Evolutionary conservation across 1,140 invertebrate species (phyloP), one percentile per base, ranked within the genome.

Genomic region (Mycetomoellerius zeteki): DNA sequence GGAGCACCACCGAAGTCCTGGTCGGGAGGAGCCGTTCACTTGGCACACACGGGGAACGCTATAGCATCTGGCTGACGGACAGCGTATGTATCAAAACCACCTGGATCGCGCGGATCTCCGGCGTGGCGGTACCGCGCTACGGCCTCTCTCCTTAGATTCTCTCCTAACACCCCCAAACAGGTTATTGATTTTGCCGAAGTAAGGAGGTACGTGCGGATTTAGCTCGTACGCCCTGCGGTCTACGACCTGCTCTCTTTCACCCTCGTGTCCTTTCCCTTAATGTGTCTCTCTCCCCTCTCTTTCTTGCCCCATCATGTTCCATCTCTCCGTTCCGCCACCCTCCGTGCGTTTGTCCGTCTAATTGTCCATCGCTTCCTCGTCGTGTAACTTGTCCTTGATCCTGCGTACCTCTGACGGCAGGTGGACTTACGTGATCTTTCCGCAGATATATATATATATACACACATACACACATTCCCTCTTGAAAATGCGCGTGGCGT

Each of bases 111-210:
- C 71, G 69, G 37, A 88, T 87, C 37, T 43, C 78, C 90, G 88
- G 87, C 91, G 87, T 92, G 92, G 87, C 89, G 78, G 86, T 93
- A 88, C 89, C 80, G 64, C 73, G 81, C 90, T 89, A 88, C 78
- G 86, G 91, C 91, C 89, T 91, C 89, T 91, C 92, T 93, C 92
- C 93, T 94, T 93, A 92, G 88, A 89, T 93, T 91, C 93, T 94
- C 91, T 93, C 89, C 92, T 91, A 43, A 93, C 92, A 93, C 92
- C 91, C 90, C 93, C 92, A 93, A 92, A 94, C 93, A 93, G 93
- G 93, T 94, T 94, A 94, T 94, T 94, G 94, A 94, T 94, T 94
- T 94, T 94, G 89, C 93, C 91, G 88, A 93, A 94, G 92, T 94
- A 94, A 94, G 93, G 93, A 94, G 93, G 89, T 86, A 91, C 93